Conservation (phyloP, 2,113 vertebrate genomes). For the Podiceps cristatus region DNA sequence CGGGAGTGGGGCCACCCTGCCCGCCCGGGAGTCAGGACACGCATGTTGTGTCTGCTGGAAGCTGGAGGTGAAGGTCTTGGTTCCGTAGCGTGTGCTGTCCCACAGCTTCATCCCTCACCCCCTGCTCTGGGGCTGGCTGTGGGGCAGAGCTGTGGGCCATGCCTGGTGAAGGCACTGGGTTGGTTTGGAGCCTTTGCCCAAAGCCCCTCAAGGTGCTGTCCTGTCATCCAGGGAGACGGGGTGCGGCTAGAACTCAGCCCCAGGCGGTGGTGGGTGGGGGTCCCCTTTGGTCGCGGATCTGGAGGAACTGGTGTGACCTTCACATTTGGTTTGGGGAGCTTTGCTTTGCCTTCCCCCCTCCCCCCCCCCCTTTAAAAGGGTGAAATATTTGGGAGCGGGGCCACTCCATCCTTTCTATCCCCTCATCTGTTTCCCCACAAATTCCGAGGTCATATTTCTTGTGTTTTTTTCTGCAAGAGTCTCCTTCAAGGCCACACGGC, state of each 20-base stretch:
- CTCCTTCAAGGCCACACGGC: background rate
- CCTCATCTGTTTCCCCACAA: background rate
- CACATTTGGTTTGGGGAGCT: background rate
- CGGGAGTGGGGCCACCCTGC: fast-evolving
- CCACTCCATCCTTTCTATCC: fast-evolving
- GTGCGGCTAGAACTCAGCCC: background rate
- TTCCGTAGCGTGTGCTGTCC: fast-evolving
- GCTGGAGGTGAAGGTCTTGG: background rate
- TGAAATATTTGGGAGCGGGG: fast-evolving
- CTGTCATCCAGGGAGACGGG: background rate
- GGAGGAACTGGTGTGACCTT: fast-evolving
- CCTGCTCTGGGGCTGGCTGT: background rate
- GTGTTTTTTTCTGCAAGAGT: background rate
- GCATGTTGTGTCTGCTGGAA: background rate
- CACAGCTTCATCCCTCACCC: background rate
- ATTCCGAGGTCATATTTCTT: background rate
- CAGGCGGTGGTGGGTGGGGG: fast-evolving
- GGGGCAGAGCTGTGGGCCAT: background rate
- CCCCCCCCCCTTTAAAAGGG: background rate
- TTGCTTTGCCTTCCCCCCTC: background rate
- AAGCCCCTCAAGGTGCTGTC: background rate
- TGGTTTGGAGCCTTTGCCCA: background rate
- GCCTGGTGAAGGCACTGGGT: background rate
- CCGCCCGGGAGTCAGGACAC: fast-evolving
- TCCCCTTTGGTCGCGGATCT: fast-evolving